A percentile compares a stretch with the other conserved stretches of the same genome.
Conservation (phyloP, 2,888 invertebrate species). For the Adelognathus sp. region DNA sequence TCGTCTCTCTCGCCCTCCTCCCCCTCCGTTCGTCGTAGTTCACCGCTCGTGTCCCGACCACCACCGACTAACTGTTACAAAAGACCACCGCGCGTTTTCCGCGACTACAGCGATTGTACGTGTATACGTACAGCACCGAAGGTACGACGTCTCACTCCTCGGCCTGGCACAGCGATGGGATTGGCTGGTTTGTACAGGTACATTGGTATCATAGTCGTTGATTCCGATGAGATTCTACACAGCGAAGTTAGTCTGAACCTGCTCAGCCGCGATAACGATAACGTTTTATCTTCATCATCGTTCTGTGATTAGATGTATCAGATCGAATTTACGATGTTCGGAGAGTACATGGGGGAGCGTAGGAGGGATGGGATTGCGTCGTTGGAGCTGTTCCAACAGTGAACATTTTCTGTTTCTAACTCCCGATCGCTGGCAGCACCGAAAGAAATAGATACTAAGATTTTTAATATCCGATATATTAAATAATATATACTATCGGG, state of each 20-base stretch:
- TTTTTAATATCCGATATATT: too few relatives aligned
- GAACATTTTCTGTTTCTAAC: too few relatives aligned
- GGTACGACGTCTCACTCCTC: background rate
- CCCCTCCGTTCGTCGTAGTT: too few relatives aligned
- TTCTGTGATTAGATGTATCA: background rate
- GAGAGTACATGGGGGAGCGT: too few relatives aligned
- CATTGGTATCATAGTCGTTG: background rate
- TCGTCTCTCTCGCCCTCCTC: too few relatives aligned
- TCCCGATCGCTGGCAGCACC: too few relatives aligned
- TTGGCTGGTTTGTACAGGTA: background rate
- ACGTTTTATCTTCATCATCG: slow-evolving; percentile 6
- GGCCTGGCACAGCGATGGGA: too few relatives aligned
- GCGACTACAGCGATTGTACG: slow-evolving; percentile 43
- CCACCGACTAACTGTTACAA: slow-evolving; percentile 71
- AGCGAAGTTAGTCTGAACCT: background rate
- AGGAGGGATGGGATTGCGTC: too few relatives aligned
- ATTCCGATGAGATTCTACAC: background rate
- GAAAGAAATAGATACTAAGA: too few relatives aligned
- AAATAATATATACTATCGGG: too few relatives aligned
- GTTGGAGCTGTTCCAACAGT: too few relatives aligned
- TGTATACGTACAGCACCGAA: background rate
- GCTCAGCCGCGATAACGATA: background rate
- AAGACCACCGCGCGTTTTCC: slow-evolving; percentile 62
- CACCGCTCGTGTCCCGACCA: slow-evolving; percentile 61
- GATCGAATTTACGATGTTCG: background rate